Conservation (phyloP, 1,140 invertebrate species). For the Meloidogyne exigua region DNA sequence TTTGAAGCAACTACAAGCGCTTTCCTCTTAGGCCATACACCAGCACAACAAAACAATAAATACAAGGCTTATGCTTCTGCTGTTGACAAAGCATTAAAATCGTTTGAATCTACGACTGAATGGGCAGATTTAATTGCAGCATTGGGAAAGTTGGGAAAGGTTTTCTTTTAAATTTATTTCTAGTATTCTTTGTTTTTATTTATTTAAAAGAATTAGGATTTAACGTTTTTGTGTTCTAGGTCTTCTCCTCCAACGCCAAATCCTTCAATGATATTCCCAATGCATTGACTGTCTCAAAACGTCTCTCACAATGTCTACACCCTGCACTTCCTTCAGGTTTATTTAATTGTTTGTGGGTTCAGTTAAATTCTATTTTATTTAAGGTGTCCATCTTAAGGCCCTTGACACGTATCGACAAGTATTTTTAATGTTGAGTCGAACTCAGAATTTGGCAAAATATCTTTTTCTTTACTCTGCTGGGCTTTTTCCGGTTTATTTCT, state of each 20-base stretch:
- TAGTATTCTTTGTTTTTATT: no score
- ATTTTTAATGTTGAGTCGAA: constrained; percentile 83
- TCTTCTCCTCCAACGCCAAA: constrained; percentile 74
- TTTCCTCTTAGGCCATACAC: constrained; percentile 16
- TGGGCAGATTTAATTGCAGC: constrained; percentile 92
- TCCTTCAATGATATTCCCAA: constrained; percentile 75
- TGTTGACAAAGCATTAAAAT: constrained; percentile 82
- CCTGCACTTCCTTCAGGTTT: constrained; percentile 78
- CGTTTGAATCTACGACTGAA: constrained; percentile 87
- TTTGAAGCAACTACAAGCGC: constrained; percentile 39
- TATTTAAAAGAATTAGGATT: no score
- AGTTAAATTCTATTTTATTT: neutral
- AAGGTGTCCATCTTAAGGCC: constrained; percentile 83
- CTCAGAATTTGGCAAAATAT: constrained; percentile 75
- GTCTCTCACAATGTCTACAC: constrained; percentile 90
- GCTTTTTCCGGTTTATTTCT: constrained; percentile 73
- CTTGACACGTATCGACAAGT: constrained; percentile 89
- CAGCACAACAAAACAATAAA: constrained; percentile 66
- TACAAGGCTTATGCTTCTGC: constrained; percentile 76
- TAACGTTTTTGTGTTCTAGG: constrained; percentile 66
- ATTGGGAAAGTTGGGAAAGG: constrained; percentile 86
- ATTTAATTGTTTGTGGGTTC: no score
- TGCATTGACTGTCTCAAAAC: constrained; percentile 84
- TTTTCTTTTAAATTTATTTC: constrained; percentile 62
- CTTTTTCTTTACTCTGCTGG: constrained; percentile 67